Evolutionary conservation across 2,113 vertebrate species (phyloP), one percentile per base, ranked within the genome.

Genomic region (Corythornis vintsioides): DNA sequence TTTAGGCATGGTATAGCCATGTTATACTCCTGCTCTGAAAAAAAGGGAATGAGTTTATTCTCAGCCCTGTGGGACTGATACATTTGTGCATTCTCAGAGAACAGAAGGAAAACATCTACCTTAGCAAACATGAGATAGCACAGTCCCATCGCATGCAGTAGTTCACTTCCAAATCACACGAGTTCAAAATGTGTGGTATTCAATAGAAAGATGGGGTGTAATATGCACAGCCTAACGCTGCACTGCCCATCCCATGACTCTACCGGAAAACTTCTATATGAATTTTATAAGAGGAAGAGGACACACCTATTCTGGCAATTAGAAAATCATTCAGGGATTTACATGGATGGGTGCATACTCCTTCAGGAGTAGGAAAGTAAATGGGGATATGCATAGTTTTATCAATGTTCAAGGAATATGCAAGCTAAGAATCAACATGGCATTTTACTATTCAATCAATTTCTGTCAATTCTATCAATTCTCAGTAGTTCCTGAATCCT

Each of bases 61-160:
- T 57, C 52, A 66, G 57, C 35, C 29, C 63, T 26, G 22, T 2
- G 14, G 29, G 66, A 43, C 26, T 18, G 52, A 12, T n/a, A 29
- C 15, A 6, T 88, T 50, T 74, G 7, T n/a, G 22, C 16, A 2
- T 11, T 56, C 69, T 5, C 25, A 26, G 56, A 60, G 61, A 45
- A 70, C 48, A 17, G 28, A 29, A 55, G 17, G 31, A 81, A 52
- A 9, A 28, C 3, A 4, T 25, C 17, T 45, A 8, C 40, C 11
- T 2, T 50, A 33, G 47, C 45, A 79, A 59, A 28, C 40, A 47
- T 14, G 28, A 42, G 13, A 17, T 28, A 77, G 29, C 14, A n/a
- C 42, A 72, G 59, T 16, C 17, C 47, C 35, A 26, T 24, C 6
- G 19, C 48, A 35, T 1, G 15, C 0, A 0, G 5, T 57, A 12